Conservation (phyloP, 2,113 vertebrate genomes). For the Oncorhynchus nerka region DNA sequence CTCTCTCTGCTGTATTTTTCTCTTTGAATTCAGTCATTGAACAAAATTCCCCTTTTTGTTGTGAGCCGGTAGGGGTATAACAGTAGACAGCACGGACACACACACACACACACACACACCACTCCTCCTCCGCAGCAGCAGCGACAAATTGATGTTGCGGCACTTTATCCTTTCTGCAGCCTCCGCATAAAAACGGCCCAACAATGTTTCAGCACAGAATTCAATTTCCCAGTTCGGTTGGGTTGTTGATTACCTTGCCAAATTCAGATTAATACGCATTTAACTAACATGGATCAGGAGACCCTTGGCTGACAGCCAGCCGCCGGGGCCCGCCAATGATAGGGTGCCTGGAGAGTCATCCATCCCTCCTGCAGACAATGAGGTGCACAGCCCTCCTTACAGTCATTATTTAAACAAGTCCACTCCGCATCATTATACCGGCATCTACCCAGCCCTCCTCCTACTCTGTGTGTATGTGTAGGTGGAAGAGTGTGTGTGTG, state of each 20-base stretch:
- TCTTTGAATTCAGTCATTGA: conserved; percentile 19
- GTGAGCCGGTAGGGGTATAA: conserved; percentile 56
- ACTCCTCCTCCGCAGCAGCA: conserved; percentile 2
- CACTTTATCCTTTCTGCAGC: conserved; percentile 80
- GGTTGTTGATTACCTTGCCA: conserved; percentile 99
- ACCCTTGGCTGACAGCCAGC: conserved; percentile 89
- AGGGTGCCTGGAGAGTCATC: conserved; percentile 70
- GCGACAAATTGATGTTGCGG: conserved; percentile 88
- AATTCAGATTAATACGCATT: conserved; percentile 99
- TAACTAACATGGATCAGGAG: conserved; percentile 99
- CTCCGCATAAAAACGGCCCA: conserved; percentile 93
- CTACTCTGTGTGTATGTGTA: not conserved
- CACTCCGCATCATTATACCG: conserved; percentile 85
- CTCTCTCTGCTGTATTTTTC: not conserved
- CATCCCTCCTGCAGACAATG: conserved; percentile 62
- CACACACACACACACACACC: not conserved
- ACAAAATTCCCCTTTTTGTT: conserved; percentile 57
- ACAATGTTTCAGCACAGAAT: conserved; percentile 95
- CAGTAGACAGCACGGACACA: conserved; percentile 43
- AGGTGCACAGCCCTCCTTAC: conserved; percentile 59
- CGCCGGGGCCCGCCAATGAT: conserved; percentile 48
- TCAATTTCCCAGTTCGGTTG: conserved; percentile 99
- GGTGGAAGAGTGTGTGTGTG: too few species aligned
- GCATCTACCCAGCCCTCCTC: conserved; percentile 64
- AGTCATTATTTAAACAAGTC: conserved; percentile 95